A percentile compares a stretch with the other conserved stretches of the same genome.
Conservation (phyloP, 2,888 invertebrate species). For the Dolomedes plantarius region DNA sequence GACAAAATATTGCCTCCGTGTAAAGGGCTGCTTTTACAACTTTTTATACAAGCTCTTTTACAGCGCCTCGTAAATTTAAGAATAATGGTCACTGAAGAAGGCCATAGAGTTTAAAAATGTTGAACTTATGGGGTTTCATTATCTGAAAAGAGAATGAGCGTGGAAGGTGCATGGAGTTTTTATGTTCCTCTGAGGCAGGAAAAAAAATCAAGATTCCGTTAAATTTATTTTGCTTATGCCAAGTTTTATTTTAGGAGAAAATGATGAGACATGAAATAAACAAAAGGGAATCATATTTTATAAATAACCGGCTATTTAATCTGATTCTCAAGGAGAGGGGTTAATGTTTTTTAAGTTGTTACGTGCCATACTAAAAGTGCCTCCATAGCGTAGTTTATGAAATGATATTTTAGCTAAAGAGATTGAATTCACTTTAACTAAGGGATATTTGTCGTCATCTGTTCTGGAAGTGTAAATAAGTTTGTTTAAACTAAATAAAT, state of each 20-base stretch:
- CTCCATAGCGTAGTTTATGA: no score
- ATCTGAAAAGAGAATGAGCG: constrained; percentile 27
- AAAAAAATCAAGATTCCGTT: not conserved
- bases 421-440: no score
- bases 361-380: no score
- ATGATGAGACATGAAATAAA: not conserved
- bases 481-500: no score
- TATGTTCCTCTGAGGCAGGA: not conserved
- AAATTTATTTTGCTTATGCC: not conserved
- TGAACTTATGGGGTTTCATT: constrained; percentile 67
- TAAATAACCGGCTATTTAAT: no score
- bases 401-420: no score
- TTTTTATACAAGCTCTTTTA: constrained; percentile 49
- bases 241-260: not conserved
- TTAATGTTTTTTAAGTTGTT: no score
- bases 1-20: constrained; percentile 51
- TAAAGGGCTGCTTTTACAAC: constrained; percentile 55
- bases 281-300: not conserved
- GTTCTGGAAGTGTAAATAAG: no score
- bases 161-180: not conserved
- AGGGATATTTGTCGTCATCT: no score
- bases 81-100: constrained; percentile 41
- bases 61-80: constrained; percentile 57
- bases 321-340: no score
- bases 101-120: constrained; percentile 50